Evolutionary conservation across 2,888 invertebrate genomes (phyloP).

Genomic region (Flexamia atlantica): DNA sequence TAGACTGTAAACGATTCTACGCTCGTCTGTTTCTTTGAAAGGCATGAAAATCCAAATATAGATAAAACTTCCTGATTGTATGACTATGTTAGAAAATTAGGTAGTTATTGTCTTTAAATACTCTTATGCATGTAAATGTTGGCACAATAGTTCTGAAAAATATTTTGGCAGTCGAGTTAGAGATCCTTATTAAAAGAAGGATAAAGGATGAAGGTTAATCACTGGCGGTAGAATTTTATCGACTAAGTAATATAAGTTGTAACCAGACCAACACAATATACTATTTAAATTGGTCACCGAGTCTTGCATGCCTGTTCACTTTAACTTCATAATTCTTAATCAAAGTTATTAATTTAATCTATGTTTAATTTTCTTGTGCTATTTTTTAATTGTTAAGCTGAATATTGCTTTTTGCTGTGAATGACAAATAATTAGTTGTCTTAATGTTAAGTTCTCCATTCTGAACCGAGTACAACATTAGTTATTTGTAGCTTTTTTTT

Average conservation of each 20-base stretch:
- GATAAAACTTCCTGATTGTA: not conserved
- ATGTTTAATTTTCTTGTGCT: constrained; percentile 36
- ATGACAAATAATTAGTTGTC: constrained; percentile 60
- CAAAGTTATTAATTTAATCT: constrained; percentile 18
- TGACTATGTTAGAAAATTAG: not conserved
- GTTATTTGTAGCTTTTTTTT: constrained; percentile 42
- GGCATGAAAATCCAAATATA: not conserved
- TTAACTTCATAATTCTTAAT: constrained; percentile 12
- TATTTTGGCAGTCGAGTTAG: not conserved
- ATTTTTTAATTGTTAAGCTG: constrained; percentile 18
- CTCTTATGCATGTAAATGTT: constrained; percentile 19
- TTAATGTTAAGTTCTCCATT: constrained; percentile 56
- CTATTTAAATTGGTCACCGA: not conserved
- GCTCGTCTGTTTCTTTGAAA: not conserved
- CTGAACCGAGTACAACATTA: constrained; percentile 57
- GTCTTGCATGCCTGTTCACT: constrained; percentile 21
- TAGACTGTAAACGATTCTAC: not conserved
- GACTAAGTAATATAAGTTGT: not conserved
- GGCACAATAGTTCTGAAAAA: not conserved
- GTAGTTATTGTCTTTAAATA: not conserved
- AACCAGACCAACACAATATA: too few relatives aligned
- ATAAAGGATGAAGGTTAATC: not conserved
- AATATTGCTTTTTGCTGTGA: constrained; percentile 55
- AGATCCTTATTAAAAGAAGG: not conserved
- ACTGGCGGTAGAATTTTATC: not conserved